Evolutionary conservation across 1,140 invertebrate species (phyloP).

Genomic region (Neodiprion fabricii): DNA sequence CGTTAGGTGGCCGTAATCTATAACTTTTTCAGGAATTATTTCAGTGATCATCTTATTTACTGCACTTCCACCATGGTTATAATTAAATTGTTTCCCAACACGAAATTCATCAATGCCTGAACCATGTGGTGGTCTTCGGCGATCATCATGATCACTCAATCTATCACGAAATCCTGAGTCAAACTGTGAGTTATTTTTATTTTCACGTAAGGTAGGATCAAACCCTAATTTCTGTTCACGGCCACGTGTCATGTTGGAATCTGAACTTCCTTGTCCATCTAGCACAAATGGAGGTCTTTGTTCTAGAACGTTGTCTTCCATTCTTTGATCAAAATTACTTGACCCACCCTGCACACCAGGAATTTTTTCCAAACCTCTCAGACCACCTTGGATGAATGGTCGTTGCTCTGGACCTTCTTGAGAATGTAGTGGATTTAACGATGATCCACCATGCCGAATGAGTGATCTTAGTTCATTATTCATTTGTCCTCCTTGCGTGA

Average conservation of each 20-base stretch:
- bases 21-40: constrained; percentile 63
- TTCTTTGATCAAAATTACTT: not conserved
- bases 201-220: not conserved
- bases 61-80: constrained; percentile 51
- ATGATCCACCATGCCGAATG: constrained; percentile 23
- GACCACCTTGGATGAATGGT: constrained; percentile 16
- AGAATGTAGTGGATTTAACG: not conserved
- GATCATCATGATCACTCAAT: not conserved
- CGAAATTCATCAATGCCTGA: constrained; percentile 42
- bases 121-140: not conserved
- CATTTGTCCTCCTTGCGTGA: constrained; percentile 9
- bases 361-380: constrained; percentile 1
- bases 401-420: not conserved
- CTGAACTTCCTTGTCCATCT: not conserved
- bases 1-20: constrained; percentile 72
- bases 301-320: not conserved
- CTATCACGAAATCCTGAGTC: not conserved
- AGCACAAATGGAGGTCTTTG: not conserved
- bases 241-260: not conserved
- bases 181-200: not conserved
- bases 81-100: constrained; percentile 55
- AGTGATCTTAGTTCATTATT: constrained; percentile 5
- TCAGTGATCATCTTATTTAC: constrained; percentile 39
- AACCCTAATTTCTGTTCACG: not conserved
- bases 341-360: constrained; percentile 8